Base-by-base conservation (phyloP, 2,888 invertebrate genomes). In the Ectropis crepuscularia region DNA sequence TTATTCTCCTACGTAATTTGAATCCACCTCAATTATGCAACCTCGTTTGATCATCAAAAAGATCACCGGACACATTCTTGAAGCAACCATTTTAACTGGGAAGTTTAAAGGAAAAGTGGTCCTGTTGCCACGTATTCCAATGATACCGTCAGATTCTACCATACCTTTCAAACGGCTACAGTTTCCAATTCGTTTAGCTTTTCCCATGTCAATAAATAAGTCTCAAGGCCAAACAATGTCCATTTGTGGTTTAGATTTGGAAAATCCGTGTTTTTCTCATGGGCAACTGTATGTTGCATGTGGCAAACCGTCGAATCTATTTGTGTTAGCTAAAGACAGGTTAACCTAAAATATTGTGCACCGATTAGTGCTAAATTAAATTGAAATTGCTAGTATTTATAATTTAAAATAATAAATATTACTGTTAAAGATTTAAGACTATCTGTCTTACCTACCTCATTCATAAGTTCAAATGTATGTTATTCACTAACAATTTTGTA, bases 191-290 rank as follows among this genome's bases (percentile, higher is more conserved):
- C 68, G 77, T 67, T 69, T 79, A 37, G 79, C 75, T 61, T 80
- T 78, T 67, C 78, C 78, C 38, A 79, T 80, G 74, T 69, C 78
- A 10, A 83, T 82, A 53, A 83, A 82, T 72, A 83, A 83, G 62
- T 75, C 80, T 57, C 82, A 83, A 78, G 80, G 81, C n/a, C 82
- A 84, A 73, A 75, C 79, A 57, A 69, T 82, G 71, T 63, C 68
- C 46, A 69, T 78, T 69, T 75, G 76, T 70, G 82, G 78, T 53
- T 63, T 84, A 63, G 68, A 82, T 78, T 71, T 82, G 57, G 73
- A 74, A 72, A 75, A 69, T 59, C 69, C 71, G 61, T 76, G 78
- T 67, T 82, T 83, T 72, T 77, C 77, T 48, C 78, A 84, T 71
- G 79, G 81, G 28, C 80, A 83, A 72, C 69, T 82, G 60, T 82